Conservation (phyloP, 2,113 vertebrate species). For the Perognathus longimembris region DNA sequence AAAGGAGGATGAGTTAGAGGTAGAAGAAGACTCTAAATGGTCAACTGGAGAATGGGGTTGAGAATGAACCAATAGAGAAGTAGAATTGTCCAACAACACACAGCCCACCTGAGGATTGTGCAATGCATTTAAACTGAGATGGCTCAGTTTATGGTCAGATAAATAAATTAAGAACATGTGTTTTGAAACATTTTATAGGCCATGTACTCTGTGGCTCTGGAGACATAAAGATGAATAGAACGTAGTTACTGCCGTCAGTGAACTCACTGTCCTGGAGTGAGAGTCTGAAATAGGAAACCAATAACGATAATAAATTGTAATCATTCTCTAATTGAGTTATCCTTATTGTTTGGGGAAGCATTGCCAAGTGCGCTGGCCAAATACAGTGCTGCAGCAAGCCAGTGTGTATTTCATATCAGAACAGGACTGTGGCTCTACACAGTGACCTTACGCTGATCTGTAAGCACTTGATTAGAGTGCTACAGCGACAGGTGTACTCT, state of each 20-base stretch:
- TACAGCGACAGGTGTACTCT: not conserved
- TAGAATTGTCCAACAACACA: not conserved
- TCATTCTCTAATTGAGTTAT: constrained; percentile 69
- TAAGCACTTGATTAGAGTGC: constrained; percentile 14
- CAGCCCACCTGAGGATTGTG: not conserved
- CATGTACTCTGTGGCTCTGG: not conserved
- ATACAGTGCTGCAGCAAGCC: constrained; percentile 33
- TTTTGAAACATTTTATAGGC: constrained; percentile 55
- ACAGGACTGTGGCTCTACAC: not conserved
- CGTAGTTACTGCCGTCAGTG: not conserved
- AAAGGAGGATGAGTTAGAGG: not conserved
- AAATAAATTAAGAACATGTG: constrained; percentile 42
- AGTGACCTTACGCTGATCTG: not conserved
- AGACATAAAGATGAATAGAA: constrained; percentile 48
- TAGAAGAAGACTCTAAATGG: not conserved
- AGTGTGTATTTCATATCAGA: not conserved
- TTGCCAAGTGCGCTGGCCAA: constrained; percentile 65
- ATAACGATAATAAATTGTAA: constrained; percentile 66
- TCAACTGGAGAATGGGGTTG: not conserved
- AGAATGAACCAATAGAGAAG: not conserved
- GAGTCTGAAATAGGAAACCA: constrained; percentile 60
- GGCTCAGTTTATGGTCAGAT: constrained; percentile 32
- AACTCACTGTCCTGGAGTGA: not conserved
- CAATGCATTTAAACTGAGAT: constrained; percentile 44
- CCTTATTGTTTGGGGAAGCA: constrained; percentile 67